Evolutionary conservation across 35 echinoderm and acorn worm species (phyloP), one percentile per base, ranked within the genome.

Genomic region (Anneissia japonica): DNA sequence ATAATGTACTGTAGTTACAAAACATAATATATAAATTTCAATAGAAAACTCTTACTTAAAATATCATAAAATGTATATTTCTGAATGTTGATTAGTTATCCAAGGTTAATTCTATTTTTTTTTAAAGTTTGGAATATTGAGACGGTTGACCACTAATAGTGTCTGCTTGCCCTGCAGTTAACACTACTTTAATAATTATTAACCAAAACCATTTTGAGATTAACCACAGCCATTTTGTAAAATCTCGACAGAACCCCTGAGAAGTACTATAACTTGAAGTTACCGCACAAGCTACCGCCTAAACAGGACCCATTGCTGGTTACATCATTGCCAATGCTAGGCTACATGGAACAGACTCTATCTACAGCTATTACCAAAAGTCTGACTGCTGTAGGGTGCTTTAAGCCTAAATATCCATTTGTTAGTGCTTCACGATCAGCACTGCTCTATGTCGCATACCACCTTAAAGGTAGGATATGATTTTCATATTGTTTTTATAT

Each of bases 341-440:
- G 96, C 13, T 99, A 99, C 87, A 99, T 99, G 96, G 96, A 99
- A 74, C 96, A 99, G 79, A 91, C 92, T 0, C 32, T 99, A 13
- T 93, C 96, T 4, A 89, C 75, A 14, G 89, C 96, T 32, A 92
- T 99, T 46, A 94, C 89, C 19, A 99, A 99, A 40, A 83, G 92
- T 37, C 46, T 99, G 43, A 99, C 96, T 34, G 82, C 96, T 3
- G 86, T 85, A 3, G 96, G 96, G 0, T 93, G 93, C 84, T 99
- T 94, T 46, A 99, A 99, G 83, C 96, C 96, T n/a, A 99, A 99
- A 89, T 99, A 94, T 33, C 96, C 96, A 30, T 99, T 99, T 81
- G 77, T 99, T 35, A 86, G 55, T 16, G 77, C 91, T 19, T 91
- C 96, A 13, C 72, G 92, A 51, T 99, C 96, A 23, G 92, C 96